Base-by-base conservation (phyloP, 92 coral and sea anemone genomes). In the Epizoanthus illoricatus region DNA sequence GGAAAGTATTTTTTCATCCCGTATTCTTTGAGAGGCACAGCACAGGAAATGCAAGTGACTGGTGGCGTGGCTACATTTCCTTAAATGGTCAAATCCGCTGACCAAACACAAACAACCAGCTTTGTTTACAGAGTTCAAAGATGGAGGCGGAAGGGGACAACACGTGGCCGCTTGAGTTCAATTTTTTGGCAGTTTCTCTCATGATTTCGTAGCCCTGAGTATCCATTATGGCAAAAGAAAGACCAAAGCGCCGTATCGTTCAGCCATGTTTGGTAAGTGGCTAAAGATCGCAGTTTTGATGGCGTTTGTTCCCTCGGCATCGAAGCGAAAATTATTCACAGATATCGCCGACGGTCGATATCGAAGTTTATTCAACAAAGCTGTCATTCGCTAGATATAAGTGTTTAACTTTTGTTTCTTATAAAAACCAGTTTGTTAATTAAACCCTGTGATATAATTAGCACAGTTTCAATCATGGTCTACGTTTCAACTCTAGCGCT, bases 261-360 rank as follows among this genome's bases (percentile, higher is more conserved):
- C 93, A 92, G 39, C 98, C 97, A 28, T 93, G 94, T 69, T 87
- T 97, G 97, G 99, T 97, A 92, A 88, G 99, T 89, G 75, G 24
- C 43, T 0, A 76, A 33, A 9, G 20, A 41, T 42, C 23, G 45
- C 33, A 59, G 8, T 73, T 28, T 40, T 20, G 11, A 8, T 17
- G 45, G 20, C 66, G 16, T 65, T 19, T 65, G 80, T 23, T 24
- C 45, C 28, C 16, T 57, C 18, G 4, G n/a, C 0, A 20, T 52
- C 60, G 36, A 20, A 5, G 8, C 56, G 66, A 58, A 76, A 64
- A 5, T 70, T 39, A 39, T 41, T 68, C 49, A 74, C 57, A 74
- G 39, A 12, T 28, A 52, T 54, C 39, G 57, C 36, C 59, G 21
- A 55, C 55, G 42, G 13, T 73, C 13, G 10, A 39, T n/a, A 66